These are phyloP conservation scores for Paramormyrops kingsleyae DNA, from an alignment of 2,113 vertebrate species.

Conservation along the genomic window DNA sequence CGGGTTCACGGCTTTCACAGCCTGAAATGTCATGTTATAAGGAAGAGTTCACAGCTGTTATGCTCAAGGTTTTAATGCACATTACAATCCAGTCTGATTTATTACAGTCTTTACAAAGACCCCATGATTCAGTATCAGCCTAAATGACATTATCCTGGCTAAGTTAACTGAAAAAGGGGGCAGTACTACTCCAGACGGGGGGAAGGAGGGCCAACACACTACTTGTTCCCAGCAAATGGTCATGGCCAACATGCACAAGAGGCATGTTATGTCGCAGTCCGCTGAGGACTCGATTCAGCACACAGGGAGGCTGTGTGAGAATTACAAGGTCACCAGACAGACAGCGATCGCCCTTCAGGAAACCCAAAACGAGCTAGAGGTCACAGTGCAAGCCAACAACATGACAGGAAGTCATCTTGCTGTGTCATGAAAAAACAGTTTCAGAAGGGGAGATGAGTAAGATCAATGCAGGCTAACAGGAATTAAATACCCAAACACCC, in stretches of 20 bases:
- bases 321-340: background rate
- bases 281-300: background rate
- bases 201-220: background rate
- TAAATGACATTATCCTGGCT: background rate
- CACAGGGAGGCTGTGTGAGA: background rate
- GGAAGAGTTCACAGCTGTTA: background rate
- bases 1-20: background rate
- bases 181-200: background rate
- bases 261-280: background rate
- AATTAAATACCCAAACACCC: background rate
- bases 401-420: background rate
- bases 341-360: background rate
- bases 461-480: background rate
- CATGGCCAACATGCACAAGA: background rate
- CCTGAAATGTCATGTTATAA: background rate
- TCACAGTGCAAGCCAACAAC: background rate
- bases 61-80: background rate
- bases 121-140: background rate
- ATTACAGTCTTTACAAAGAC: background rate
- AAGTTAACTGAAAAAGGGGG: background rate
- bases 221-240: background rate
- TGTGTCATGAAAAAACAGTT: background rate
- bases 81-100: background rate
- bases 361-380: background rate
- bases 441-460: background rate